Evolutionary conservation across 2,113 vertebrate species (phyloP).

Genomic region (Lutjanus erythropterus): DNA sequence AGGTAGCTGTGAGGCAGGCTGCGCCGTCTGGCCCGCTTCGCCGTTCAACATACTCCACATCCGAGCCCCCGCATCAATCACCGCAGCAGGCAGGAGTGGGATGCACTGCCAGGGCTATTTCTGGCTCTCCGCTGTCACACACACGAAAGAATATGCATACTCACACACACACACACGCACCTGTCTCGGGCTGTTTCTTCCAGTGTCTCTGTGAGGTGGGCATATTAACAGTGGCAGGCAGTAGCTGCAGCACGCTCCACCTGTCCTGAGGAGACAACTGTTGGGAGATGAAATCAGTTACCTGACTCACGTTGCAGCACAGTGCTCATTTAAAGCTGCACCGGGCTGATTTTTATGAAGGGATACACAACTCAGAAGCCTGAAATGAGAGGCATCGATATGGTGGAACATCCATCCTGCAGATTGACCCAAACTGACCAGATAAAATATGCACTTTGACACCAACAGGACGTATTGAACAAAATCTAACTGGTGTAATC

Average conservation of each 20-base stretch:
- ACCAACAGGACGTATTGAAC: neutral
- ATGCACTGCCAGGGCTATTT: conserved; percentile 64
- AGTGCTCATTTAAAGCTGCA: conserved; percentile 32
- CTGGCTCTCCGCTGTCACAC: conserved; percentile 60
- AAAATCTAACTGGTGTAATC: neutral
- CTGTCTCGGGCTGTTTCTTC: conserved; percentile 55
- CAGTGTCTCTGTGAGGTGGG: conserved; percentile 46
- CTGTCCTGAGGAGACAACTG: conserved; percentile 61
- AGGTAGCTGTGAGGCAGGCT: conserved; percentile 52
- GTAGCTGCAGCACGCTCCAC: conserved; percentile 55
- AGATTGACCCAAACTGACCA: neutral
- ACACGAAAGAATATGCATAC: conserved; percentile 38
- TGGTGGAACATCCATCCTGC: neutral
- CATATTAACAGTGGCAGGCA: conserved; percentile 69
- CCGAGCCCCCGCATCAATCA: conserved; percentile 57
- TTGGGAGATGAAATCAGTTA: conserved; percentile 44
- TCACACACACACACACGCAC: conserved; percentile 38
- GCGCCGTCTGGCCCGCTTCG: conserved; percentile 33
- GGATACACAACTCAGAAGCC: conserved; percentile 7
- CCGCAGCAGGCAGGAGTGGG: conserved; percentile 48
- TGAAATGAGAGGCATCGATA: neutral
- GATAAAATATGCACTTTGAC: neutral
- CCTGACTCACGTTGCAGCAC: conserved; percentile 35
- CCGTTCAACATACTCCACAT: conserved; percentile 42
- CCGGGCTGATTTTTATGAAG: conserved; percentile 19